A percentile compares a stretch with the other conserved stretches of the same genome.
Evolutionary conservation across 2,113 vertebrate genomes (phyloP).

Genomic region (Varanus salvator): DNA sequence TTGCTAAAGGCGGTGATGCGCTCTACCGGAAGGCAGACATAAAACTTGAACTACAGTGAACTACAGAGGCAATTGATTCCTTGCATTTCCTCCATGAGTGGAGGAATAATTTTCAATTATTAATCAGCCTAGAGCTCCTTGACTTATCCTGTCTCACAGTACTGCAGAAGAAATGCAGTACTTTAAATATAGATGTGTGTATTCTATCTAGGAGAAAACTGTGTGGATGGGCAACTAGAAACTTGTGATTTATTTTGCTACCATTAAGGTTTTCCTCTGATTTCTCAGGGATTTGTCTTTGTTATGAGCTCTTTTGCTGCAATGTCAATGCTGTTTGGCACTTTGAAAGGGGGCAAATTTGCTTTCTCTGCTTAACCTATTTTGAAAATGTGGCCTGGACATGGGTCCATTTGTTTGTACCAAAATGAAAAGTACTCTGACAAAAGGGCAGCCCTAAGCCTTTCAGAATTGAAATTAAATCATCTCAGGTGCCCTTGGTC

Average conservation of each 20-base stretch:
- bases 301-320: neutral
- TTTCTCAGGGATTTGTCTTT: neutral
- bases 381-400: neutral
- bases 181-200: neutral
- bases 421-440: too few species aligned
- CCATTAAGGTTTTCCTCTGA: neutral
- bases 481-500: neutral
- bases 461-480: neutral
- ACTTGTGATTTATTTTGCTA: neutral
- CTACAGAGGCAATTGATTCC: slow-evolving; percentile 12
- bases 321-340: neutral
- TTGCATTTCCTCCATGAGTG: slow-evolving; percentile 18
- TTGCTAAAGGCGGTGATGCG: slow-evolving; percentile 48
- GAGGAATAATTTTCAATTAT: slow-evolving; percentile 5
- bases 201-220: neutral
- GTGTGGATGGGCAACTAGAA: neutral
- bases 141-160: neutral
- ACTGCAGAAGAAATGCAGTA: slow-evolving; percentile 1
- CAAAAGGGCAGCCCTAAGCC: neutral
- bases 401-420: too few species aligned
- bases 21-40: slow-evolving; percentile 36
- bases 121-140: neutral
- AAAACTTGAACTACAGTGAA: slow-evolving; percentile 32
- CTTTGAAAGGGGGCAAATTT: neutral
- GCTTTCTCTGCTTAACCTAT: neutral